Base-by-base conservation (phyloP, 2,888 invertebrate genomes). In the Portevinia maculata region DNA sequence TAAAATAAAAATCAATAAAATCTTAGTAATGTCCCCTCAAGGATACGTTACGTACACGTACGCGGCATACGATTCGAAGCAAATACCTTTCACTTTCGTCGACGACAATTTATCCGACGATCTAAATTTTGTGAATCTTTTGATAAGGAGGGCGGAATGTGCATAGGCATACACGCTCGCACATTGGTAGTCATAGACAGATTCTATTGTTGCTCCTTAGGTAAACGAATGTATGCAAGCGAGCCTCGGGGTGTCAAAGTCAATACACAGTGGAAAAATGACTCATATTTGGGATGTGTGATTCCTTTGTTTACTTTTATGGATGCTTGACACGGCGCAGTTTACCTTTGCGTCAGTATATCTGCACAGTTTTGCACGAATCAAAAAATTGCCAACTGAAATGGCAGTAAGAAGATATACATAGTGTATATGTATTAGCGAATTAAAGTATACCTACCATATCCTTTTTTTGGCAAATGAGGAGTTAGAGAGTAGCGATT, bases 1-100 rank as follows among this genome's bases (percentile, higher is more conserved):
- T 78, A 70, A 64, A 75, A 53, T 24, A 17, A 64, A 70, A 78
- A 78, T 78, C 78, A 78, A 78, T 78, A 70, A 64, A 75, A 53
- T 62, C 30, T 53, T 9, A 48, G n/a, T 57, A 30, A 24, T 75
- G 15, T 15, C 24, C 59, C 41, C 19, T 4, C 15, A 55, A 55
- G 28, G 46, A 60, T 15, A 60, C 44, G 8, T 41, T 13, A 9
- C n/a, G 11, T 34, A 34, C 34, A 9, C 11, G 1, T 9, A 21
- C 41, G 41, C 41, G 15, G n/a, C 59, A n/a, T 32, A 17, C 50
- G 32, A 32, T 41, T 15, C 37, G 13, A 64, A 39, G 21, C 55
- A 28, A 64, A 50, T 78, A 41, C 37, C 69, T 74, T 46, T 62
- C 53, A 41, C 50, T 70, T 78, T 78, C 62, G 48, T 34, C 9